Conservation (phyloP, 2,888 invertebrate genomes). For the Philopedon plagiatum region DNA sequence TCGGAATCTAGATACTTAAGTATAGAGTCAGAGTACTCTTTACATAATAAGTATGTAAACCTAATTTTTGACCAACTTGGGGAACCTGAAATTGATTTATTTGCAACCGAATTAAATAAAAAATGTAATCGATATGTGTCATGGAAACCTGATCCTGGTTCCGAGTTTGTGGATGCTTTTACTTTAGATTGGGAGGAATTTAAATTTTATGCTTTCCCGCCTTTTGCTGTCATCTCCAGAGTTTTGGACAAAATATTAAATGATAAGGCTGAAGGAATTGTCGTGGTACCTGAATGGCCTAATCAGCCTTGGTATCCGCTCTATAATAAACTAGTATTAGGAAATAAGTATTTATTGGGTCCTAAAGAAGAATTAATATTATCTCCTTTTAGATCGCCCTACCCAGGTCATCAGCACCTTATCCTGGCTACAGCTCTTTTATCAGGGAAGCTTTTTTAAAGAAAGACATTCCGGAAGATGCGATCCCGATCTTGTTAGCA, state of each 20-base stretch:
- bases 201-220: slow-evolving; percentile 57
- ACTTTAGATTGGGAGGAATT: slow-evolving; percentile 46
- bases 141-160: slow-evolving; percentile 53
- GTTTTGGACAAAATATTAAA: slow-evolving; percentile 55
- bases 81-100: slow-evolving; percentile 1
- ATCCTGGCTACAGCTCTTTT: slow-evolving; percentile 56
- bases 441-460: slow-evolving; percentile 52
- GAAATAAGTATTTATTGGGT: slow-evolving; percentile 48
- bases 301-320: slow-evolving; percentile 59
- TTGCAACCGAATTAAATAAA: slow-evolving; percentile 34
- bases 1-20: background rate
- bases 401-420: slow-evolving; percentile 52
- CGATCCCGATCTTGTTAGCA: slow-evolving; percentile 48
- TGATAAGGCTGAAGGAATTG: slow-evolving; percentile 56
- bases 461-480: slow-evolving; percentile 39
- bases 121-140: slow-evolving; percentile 57
- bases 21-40: background rate
- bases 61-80: background rate
- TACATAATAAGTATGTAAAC: background rate
- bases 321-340: slow-evolving; percentile 44
- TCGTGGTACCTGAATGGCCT: slow-evolving; percentile 57
- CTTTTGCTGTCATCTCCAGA: slow-evolving; percentile 55
- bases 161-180: slow-evolving; percentile 55
- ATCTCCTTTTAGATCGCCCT: slow-evolving; percentile 53
- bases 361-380: slow-evolving; percentile 50